Base-by-base conservation (phyloP, 1,140 invertebrate genomes). In the Aleiodes sp. region DNA sequence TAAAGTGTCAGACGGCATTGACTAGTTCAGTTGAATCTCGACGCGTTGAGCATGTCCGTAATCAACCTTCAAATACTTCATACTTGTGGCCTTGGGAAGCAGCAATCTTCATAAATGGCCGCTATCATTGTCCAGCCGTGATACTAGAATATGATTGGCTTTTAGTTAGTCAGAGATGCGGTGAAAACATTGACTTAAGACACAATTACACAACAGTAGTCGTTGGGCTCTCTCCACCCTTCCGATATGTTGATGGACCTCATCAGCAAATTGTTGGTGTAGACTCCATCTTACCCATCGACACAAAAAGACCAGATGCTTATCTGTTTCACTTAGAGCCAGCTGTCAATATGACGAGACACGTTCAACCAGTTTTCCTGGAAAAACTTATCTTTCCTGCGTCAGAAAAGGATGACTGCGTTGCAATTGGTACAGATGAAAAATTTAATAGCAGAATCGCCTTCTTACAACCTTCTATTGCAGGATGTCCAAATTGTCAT, bases 11-110 rank as follows among this genome's bases (percentile, higher is more conserved):
- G 69, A 68, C 76, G 68, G 84, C 73, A 82, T 76, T 80, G 26
- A 70, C 66, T 59, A 59, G 41, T 74, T 73, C 70, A 8, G 68
- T 70, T 4, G 65, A 79, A 67, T 60, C 52, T 43, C 76, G 72
- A 57, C 68, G 56, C 37, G 66, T 71, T 61, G 43, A 52, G 16
- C 29, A 77, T 73, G 31, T 59, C 16, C 59, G 26, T 4, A 59
- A 59, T n/a, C 10, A 26, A 29, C 74, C 73, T 26, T 65, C 74
- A 21, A 75, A 75, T 29, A 71, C 79, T 10, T 75, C 75, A 12
- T 86, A 85, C 68, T 73, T 82, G 41, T 88, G 88, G 87, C 92
- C 92, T 0, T 94, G 92, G 92, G 82, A 90, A 69, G 91, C 88
- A 0, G 90, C 90, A 70, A 82, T 94, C 33, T 91, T 89, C 79